Evolutionary conservation across 1,140 invertebrate species (phyloP).

Genomic region (Wasmannia auropunctata): DNA sequence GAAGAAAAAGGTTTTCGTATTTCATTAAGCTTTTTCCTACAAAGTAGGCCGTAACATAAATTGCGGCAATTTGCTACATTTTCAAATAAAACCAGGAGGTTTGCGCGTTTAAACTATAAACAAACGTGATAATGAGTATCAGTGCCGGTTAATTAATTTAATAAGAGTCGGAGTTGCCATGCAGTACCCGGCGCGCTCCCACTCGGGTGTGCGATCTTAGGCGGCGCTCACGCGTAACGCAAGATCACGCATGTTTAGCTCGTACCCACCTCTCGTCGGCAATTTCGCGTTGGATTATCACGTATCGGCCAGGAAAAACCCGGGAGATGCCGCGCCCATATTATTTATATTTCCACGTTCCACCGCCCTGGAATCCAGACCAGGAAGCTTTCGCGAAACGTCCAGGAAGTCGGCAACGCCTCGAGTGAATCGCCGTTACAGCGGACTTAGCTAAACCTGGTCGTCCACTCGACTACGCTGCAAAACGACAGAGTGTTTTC

Average conservation of each 20-base stretch:
- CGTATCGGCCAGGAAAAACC: conserved; percentile 7
- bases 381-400: conserved; percentile 35
- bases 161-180: background rate
- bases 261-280: background rate
- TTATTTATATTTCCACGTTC: conserved; percentile 56
- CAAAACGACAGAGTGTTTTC: conserved; percentile 24
- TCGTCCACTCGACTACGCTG: background rate
- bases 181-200: background rate
- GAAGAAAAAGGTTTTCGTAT: background rate
- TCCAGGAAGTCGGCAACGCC: conserved; percentile 40
- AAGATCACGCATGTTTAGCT: conserved; percentile 32
- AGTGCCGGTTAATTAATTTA: conserved; percentile 30
- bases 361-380: conserved; percentile 45
- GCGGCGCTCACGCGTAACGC: conserved; percentile 39
- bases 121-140: background rate
- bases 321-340: conserved; percentile 29
- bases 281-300: conserved; percentile 54
- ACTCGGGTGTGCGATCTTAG: background rate
- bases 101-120: background rate
- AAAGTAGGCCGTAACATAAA: background rate
- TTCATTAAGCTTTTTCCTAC: background rate
- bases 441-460: background rate
- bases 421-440: conserved; percentile 44
- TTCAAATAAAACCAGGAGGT: background rate
- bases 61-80: background rate